Evolutionary conservation across 2,797 vertebrate genomes (phyloP).

Genomic region (Characodon lateralis): DNA sequence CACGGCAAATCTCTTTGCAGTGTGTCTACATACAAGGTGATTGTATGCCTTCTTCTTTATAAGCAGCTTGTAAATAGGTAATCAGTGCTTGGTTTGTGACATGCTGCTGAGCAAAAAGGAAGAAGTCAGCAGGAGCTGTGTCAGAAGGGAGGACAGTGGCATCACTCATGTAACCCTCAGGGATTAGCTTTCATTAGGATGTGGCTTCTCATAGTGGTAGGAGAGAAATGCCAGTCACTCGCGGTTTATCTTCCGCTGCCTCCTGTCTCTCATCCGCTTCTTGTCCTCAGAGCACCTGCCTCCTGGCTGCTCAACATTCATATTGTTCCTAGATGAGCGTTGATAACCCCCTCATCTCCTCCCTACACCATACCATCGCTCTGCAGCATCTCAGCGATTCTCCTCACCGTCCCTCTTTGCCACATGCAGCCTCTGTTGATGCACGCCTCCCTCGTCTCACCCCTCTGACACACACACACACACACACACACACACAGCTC

Average conservation of each 20-base stretch:
- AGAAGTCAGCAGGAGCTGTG: slow-evolving; percentile 47
- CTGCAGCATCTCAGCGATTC: slow-evolving; percentile 42
- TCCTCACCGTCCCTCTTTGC: slow-evolving; percentile 28
- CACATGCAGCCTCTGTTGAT: slow-evolving; percentile 23
- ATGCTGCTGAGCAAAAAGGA: slow-evolving; percentile 29
- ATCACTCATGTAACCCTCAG: background rate
- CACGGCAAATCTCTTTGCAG: slow-evolving; percentile 15
- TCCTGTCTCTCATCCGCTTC: slow-evolving; percentile 31
- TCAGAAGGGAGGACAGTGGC: slow-evolving; percentile 37
- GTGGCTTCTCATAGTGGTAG: slow-evolving; percentile 46
- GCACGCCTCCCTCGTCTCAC: background rate
- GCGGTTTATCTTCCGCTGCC: slow-evolving; percentile 36
- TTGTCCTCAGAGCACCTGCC: slow-evolving; percentile 47
- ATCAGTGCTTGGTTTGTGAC: slow-evolving; percentile 31
- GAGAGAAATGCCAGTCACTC: slow-evolving; percentile 42
- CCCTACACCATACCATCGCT: slow-evolving; percentile 6
- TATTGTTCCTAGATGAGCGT: slow-evolving; percentile 46
- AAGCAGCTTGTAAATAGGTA: slow-evolving; percentile 36
- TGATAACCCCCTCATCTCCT: slow-evolving; percentile 18
- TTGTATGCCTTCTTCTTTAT: slow-evolving; percentile 2
- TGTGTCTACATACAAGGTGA: slow-evolving; percentile 4
- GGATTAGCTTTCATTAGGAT: slow-evolving; percentile 68
- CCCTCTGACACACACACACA: background rate
- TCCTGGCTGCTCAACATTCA: slow-evolving; percentile 38
- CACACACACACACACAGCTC: slow-evolving; percentile 23